Evolutionary conservation across 2,888 invertebrate species (phyloP).

Genomic region (Trichogramma evanescens): DNA sequence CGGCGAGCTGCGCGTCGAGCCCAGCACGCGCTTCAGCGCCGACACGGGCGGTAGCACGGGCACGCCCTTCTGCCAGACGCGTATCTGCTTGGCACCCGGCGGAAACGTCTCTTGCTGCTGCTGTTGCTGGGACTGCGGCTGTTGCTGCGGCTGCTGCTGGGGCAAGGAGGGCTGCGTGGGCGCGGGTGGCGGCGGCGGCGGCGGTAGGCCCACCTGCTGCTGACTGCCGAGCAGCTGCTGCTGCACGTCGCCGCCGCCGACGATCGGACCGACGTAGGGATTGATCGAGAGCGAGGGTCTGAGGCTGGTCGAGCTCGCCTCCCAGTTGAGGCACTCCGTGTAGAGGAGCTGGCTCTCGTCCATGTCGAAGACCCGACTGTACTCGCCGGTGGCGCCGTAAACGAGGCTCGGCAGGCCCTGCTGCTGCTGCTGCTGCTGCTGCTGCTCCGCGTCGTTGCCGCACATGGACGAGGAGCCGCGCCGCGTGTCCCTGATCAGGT

Average conservation of each 20-base stretch:
- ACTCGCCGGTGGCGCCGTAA: conserved; percentile 17
- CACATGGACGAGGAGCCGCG: conserved; percentile 29
- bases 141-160: neutral
- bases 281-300: conserved; percentile 4
- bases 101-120: conserved; percentile 45
- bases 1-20: conserved; percentile 76
- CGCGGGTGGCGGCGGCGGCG: conserved; percentile 56
- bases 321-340: conserved; percentile 59
- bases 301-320: conserved; percentile 8
- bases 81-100: conserved; percentile 69
- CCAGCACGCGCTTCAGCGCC: conserved; percentile 75
- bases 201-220: too few species aligned
- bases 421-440: conserved; percentile 65
- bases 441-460: conserved; percentile 44
- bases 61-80: conserved; percentile 80
- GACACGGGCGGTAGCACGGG: conserved; percentile 80
- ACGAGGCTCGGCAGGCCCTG: conserved; percentile 53
- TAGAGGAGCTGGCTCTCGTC: conserved; percentile 52
- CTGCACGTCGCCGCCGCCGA: conserved; percentile 55
- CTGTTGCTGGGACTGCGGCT: conserved; percentile 30
- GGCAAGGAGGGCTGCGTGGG: conserved; percentile 48
- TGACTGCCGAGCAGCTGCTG: conserved; percentile 44
- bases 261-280: conserved; percentile 6
- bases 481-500: conserved; percentile 73
- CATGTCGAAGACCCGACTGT: conserved; percentile 15